Percentiles rank a stretch among this genome's conserved stretches.
Evolutionary conservation across 2,888 invertebrate species (phyloP).

Genomic region (Noctuana brunneofusca): DNA sequence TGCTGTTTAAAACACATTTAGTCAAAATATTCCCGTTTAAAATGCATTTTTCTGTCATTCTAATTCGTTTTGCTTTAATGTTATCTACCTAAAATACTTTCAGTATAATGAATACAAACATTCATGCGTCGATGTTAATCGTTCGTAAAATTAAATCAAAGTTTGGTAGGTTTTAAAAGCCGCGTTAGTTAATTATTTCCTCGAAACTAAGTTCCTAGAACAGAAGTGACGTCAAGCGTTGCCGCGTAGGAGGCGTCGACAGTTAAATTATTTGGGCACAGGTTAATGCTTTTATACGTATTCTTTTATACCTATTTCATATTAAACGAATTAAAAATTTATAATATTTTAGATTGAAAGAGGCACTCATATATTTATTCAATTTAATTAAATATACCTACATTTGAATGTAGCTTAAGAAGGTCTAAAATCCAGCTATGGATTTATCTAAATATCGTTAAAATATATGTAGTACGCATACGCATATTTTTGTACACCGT

Average conservation of each 20-base stretch:
- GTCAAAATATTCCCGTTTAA: neutral
- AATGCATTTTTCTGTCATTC: neutral
- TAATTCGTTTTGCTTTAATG: neutral
- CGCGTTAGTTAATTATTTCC: slow-evolving; percentile 35
- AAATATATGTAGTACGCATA: too few relatives aligned
- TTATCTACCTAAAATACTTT: neutral
- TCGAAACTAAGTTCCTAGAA: slow-evolving; percentile 44
- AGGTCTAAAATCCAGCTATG: too few relatives aligned
- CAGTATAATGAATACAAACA: neutral
- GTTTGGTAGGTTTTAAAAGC: slow-evolving; percentile 11
- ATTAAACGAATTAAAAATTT: too few relatives aligned
- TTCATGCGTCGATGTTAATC: neutral
- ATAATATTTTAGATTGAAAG: too few relatives aligned
- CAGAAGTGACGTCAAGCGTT: slow-evolving; percentile 39
- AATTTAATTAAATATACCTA: too few relatives aligned
- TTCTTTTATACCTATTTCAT: too few relatives aligned
- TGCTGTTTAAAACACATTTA: neutral
- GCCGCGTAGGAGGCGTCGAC: slow-evolving; percentile 42
- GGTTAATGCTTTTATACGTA: neutral
- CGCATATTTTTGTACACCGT: neutral
- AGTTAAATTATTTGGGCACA: slow-evolving; percentile 45
- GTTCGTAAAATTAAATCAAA: slow-evolving; percentile 12
- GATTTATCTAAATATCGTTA: too few relatives aligned
- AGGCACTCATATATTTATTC: too few relatives aligned
- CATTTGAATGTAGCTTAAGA: too few relatives aligned